Evolutionary conservation across 1,140 invertebrate species (phyloP).

Genomic region (Aphaenogaster floridana): DNA sequence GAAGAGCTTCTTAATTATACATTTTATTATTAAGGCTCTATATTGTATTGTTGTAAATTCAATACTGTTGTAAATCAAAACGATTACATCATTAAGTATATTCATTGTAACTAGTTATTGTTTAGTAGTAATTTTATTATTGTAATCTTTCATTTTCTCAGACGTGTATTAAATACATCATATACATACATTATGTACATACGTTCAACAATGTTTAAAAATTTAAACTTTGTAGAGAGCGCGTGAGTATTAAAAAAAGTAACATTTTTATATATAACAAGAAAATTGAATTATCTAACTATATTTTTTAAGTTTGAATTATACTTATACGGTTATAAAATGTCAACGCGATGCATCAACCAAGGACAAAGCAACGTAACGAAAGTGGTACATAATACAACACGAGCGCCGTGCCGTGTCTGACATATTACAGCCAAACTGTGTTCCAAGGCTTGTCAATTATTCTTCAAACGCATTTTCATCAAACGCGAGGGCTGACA

Average conservation of each 20-base stretch:
- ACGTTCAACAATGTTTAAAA: background rate
- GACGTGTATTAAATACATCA: background rate
- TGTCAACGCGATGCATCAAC: background rate
- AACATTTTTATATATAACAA: background rate
- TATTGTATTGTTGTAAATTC: background rate
- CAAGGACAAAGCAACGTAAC: background rate
- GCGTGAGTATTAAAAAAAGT: background rate
- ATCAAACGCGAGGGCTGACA: slow-evolving; percentile 47
- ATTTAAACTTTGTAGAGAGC: background rate
- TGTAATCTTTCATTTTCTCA: background rate
- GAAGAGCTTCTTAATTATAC: background rate
- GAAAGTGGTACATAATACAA: slow-evolving; percentile 13
- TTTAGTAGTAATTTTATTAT: background rate
- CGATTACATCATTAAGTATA: background rate
- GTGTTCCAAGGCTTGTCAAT: slow-evolving; percentile 53
- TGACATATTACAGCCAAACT: slow-evolving; percentile 47
- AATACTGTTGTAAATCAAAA: slow-evolving; percentile 14
- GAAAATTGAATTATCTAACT: background rate
- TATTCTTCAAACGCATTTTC: slow-evolving; percentile 60
- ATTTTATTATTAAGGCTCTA: background rate
- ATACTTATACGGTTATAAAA: background rate
- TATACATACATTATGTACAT: background rate
- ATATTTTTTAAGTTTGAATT: slow-evolving; percentile 11
- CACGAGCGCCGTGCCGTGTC: background rate
- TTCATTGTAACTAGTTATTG: background rate